Evolutionary conservation across 2,113 vertebrate genomes (phyloP).

Genomic region (Chaenogobius annularis): DNA sequence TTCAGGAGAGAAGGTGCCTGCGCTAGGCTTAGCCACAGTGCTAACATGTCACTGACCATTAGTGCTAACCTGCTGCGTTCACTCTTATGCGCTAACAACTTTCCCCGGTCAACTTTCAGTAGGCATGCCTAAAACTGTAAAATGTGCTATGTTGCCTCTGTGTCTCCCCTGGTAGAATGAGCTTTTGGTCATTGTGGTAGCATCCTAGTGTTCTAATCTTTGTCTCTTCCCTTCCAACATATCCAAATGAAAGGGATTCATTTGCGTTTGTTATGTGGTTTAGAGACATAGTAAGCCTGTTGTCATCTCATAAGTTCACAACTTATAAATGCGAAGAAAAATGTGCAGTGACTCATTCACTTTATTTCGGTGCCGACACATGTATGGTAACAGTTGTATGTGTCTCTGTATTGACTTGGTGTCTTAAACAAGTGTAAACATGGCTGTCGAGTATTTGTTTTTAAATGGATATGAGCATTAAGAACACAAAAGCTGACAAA

Average conservation of each 20-base stretch:
- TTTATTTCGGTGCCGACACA: background rate
- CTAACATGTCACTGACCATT: conserved; percentile 76
- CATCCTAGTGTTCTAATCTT: background rate
- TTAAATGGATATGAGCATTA: conserved; percentile 4
- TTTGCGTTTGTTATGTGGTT: background rate
- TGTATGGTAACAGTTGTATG: background rate
- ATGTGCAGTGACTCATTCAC: background rate
- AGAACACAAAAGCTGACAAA: conserved; percentile 14
- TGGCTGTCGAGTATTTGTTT: background rate
- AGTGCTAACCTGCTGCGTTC: conserved; percentile 70
- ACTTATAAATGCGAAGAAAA: too few species aligned
- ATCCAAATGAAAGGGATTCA: background rate
- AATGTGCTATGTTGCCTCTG: background rate
- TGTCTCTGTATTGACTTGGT: background rate
- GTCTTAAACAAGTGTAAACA: conserved; percentile 1
- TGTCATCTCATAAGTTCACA: background rate
- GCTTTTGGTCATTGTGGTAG: background rate
- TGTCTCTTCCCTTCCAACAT: too few species aligned
- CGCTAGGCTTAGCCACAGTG: conserved; percentile 52
- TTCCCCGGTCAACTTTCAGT: conserved; percentile 8
- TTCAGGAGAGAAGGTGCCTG: conserved; percentile 65
- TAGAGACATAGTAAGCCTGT: background rate
- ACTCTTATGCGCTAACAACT: conserved; percentile 36
- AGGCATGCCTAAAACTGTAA: background rate
- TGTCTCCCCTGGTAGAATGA: background rate